Base-by-base conservation (phyloP, 1,140 invertebrate genomes). In the Octopus bimaculoides region DNA sequence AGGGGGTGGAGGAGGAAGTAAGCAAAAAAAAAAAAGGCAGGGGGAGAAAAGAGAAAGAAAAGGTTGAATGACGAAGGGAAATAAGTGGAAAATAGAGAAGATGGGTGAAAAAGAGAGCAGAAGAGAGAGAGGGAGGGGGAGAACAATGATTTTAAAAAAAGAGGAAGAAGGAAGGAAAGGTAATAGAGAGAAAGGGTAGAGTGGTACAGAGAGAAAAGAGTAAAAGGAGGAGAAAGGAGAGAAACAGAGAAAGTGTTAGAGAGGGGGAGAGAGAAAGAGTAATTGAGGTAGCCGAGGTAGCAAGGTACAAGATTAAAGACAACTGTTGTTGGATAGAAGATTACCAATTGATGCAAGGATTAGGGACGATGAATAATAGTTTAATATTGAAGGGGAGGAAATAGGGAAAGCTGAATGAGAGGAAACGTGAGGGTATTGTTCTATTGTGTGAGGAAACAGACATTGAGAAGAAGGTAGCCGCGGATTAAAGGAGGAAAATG, bases 171-270 rank as follows among this genome's bases (percentile, higher is more conserved):
- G 74, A 61, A 5, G 54, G n/a, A 56, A 26, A n/a, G 52, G 14
- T n/a, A 14, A 26, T 1, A 52, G 41, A 17, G 26, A 69, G 12
- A 53, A 26, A n/a, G 6, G 75, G 54, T 10, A 41, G n/a, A 79
- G 77, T 20, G 52, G 78, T n/a, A 80, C 14, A 80, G 79, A 78
- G 75, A 77, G 26, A 17, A 56, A 69, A 66, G 54, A 66, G 56
- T 41, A 75, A 77, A 61, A 61, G 75, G 52, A 41, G 52, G 75
- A 61, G 26, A 4, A 61, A 61, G 54, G 20, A 54, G 52, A 54
- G 54, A 75, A 52, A 55, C 26, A 52, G 56, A 12, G 56, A 77
- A 61, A 77, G 54, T 55, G 54, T 26, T 8, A 77, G 79, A 61
- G 55, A 77, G 20, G 77, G 26, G 78, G 26, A 9, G 78, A n/a